Evolutionary conservation across 35 echinoderm and acorn worm species (phyloP).

Genomic region (Ptychodera flava): DNA sequence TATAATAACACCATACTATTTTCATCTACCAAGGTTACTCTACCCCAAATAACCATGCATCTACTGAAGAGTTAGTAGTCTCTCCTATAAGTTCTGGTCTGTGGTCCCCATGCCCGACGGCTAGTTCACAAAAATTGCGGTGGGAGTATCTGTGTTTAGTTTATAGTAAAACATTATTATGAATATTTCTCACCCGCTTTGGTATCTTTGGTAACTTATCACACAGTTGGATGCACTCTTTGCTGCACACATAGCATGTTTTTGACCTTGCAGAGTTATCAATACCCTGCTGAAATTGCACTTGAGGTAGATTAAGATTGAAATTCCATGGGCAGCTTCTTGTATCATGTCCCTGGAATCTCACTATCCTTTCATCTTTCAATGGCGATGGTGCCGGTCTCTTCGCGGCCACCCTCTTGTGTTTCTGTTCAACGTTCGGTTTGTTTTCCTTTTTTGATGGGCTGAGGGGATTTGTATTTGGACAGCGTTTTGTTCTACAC

Average conservation of each 20-base stretch:
- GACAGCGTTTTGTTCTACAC: neutral
- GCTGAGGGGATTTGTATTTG: neutral
- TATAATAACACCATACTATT: too few species aligned
- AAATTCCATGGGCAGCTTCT: neutral
- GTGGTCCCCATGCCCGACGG: too few species aligned
- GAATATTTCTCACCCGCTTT: slow-evolving; percentile 26
- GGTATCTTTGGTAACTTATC: slow-evolving; percentile 30
- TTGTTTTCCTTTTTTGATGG: neutral
- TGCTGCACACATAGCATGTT: slow-evolving; percentile 19
- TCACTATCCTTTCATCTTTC: neutral
- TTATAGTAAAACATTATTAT: too few species aligned
- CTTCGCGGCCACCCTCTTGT: neutral
- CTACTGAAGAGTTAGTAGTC: too few species aligned
- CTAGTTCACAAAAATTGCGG: too few species aligned
- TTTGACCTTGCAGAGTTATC: neutral
- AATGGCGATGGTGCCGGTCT: neutral
- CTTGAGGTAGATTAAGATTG: neutral
- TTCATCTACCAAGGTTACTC: too few species aligned
- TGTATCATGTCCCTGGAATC: too few species aligned
- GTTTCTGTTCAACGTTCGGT: neutral
- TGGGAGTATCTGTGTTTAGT: too few species aligned
- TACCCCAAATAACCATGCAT: too few species aligned
- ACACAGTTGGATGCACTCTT: slow-evolving; percentile 18
- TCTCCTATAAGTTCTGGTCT: too few species aligned
- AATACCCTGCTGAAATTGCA: neutral